Conservation (phyloP, 2,113 vertebrate species). For the Chlorodrepanis virens region DNA sequence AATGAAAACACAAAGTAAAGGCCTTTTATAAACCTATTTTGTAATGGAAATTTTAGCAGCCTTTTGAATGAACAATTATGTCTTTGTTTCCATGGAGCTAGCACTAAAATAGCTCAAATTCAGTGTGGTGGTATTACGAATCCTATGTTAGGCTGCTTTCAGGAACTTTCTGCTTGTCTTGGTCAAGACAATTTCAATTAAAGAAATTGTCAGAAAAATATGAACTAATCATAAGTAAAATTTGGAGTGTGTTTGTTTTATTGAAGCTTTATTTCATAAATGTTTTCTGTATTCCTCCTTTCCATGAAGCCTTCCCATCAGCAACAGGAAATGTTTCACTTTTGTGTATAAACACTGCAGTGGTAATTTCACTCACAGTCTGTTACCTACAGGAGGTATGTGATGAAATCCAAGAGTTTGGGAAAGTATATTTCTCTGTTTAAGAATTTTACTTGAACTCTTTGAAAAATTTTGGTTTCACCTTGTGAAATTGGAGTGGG, state of each 20-base stretch:
- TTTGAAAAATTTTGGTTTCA: background rate
- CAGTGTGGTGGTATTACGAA: background rate
- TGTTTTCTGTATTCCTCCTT: background rate
- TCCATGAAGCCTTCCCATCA: background rate
- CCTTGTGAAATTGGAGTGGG: background rate
- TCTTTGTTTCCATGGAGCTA: slow-evolving; percentile 63
- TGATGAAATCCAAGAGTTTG: background rate
- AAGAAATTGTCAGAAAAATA: background rate
- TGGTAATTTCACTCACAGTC: background rate
- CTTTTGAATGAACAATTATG: slow-evolving; percentile 43
- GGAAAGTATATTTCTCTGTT: background rate
- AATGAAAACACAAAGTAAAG: slow-evolving; percentile 23
- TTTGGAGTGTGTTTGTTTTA: background rate
- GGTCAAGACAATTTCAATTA: background rate
- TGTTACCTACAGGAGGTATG: background rate
- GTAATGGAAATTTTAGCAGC: slow-evolving; percentile 57
- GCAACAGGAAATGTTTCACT: background rate
- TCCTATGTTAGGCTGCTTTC: background rate
- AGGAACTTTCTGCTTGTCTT: background rate
- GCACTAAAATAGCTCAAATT: slow-evolving; percentile 1
- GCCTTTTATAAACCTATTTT: slow-evolving; percentile 13
- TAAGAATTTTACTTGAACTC: background rate
- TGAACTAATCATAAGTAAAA: background rate
- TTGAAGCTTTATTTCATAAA: background rate
- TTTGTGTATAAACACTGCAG: background rate